Percentiles rank a stretch among this genome's conserved stretches.
Conservation (phyloP, 2,113 vertebrate species). For the Seriola quinqueradiata region DNA sequence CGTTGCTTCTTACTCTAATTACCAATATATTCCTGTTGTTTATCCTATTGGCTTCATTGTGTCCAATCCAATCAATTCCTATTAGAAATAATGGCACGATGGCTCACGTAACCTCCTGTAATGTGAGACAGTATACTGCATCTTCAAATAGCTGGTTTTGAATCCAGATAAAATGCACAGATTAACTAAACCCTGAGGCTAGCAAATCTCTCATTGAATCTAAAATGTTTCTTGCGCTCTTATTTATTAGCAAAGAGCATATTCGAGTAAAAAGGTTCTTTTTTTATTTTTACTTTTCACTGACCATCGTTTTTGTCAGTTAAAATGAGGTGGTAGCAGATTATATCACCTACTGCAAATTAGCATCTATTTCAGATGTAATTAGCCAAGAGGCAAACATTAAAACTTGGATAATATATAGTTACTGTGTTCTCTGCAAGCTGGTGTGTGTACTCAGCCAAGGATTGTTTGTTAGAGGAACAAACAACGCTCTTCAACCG, state of each 20-base stretch:
- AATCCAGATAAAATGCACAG: neutral
- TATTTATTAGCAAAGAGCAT: neutral
- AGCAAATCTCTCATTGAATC: too few relatives aligned
- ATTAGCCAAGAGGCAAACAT: neutral
- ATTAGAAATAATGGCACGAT: neutral
- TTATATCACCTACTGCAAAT: neutral
- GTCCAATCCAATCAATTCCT: neutral
- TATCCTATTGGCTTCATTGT: neutral
- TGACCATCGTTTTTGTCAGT: too few relatives aligned
- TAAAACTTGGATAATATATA: neutral
- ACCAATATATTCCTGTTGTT: neutral
- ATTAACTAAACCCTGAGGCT: neutral
- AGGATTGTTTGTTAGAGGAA: neutral
- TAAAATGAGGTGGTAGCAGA: neutral
- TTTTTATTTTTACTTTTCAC: neutral
- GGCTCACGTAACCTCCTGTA: neutral
- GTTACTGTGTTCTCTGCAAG: neutral
- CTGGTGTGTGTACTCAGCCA: neutral
- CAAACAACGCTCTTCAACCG: too few relatives aligned
- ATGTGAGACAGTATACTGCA: neutral
- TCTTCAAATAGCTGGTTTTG: neutral
- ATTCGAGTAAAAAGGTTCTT: neutral
- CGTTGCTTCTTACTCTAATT: neutral
- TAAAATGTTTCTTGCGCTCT: neutral
- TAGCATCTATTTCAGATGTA: neutral